A percentile compares a stretch with the other conserved stretches of the same genome.
phyloP scores from a whole-genome alignment of 2,113 vertebrate species.

The Onychorhynchus coronatus region DNA sequence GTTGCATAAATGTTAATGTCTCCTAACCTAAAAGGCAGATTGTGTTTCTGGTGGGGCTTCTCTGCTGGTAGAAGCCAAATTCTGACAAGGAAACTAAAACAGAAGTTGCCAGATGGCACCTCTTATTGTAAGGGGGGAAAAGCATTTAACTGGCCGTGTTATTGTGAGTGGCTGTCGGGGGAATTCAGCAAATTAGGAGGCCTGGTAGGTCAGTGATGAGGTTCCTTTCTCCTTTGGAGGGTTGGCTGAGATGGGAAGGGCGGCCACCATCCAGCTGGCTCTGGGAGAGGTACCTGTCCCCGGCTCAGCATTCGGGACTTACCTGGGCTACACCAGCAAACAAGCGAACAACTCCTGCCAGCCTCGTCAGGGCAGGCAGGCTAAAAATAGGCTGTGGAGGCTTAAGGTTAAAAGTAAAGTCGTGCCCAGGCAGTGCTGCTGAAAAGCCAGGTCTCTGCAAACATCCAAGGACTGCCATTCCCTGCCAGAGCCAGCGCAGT shows the following conservation, averaged over 20 bases:
- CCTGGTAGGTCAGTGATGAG: accelerated
- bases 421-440: not conserved
- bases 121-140: not conserved
- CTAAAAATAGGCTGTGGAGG: not conserved
- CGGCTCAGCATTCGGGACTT: not conserved
- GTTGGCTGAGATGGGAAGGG: not conserved
- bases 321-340: not conserved
- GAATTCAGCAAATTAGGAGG: not conserved
- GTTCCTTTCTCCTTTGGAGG: not conserved
- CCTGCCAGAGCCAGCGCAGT: not conserved
- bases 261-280: not conserved
- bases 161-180: not conserved
- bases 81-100: not conserved
- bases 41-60: not conserved
- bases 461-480: not conserved
- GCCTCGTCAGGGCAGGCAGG: accelerated
- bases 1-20: not conserved
- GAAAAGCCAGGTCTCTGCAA: not conserved
- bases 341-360: not conserved
- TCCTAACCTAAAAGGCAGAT: not conserved
- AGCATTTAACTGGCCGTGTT: not conserved
- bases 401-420: not conserved
- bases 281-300: not conserved
- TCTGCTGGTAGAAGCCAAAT: not conserved
- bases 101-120: not conserved